Base-by-base conservation (phyloP, 2,888 invertebrate genomes). In the Heterodera filipjevi region DNA sequence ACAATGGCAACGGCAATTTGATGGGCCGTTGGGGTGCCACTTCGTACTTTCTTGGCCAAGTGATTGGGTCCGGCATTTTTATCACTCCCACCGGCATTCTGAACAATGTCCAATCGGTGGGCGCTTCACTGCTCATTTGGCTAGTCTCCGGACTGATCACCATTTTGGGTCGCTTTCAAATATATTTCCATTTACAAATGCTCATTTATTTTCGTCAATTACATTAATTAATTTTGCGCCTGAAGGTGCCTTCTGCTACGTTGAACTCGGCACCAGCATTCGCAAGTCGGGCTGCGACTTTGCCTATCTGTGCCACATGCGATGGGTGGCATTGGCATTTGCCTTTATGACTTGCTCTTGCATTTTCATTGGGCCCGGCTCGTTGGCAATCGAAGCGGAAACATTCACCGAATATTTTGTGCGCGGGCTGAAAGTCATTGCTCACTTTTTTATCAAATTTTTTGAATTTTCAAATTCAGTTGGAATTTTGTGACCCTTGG, bases 251-350 rank as follows among this genome's bases (percentile, higher is more conserved):
- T 92, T 95, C 14, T 95, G 95, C 89, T 95, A 94, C 89, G 95
- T 95, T 1, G 95, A 95, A 90, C 91, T 95, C 79, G 96, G 96
- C 30, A 95, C 95, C 0, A 93, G 93, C 66, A 94, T 96, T 83
- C 93, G 87, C n/a, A 80, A 84, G 49, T 84, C 84, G 27, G 87
- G 87, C 3, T 86, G 85, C 32, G 87, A 87, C 77, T 87, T 87
- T 72, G 87, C 87, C 53, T 87, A 87, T 79, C 73, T 86, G 35
- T 75, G 75, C 53, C 87, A 85, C 77, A 85, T 87, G 79, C 85
- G 85, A 83, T 87, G 87, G 87, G 84, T 19, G 27, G 59, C 66
- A 2, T 30, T 75, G 22, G 75, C 75, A 19, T 87, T 87, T 66
- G 82, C 86, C 46, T 87, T 87, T 79, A 87, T 87, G 87, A 86